Percentiles rank a stretch among this genome's conserved stretches.
Conservation (phyloP, 2,888 invertebrate species). For the Aleiodes testaceus region DNA sequence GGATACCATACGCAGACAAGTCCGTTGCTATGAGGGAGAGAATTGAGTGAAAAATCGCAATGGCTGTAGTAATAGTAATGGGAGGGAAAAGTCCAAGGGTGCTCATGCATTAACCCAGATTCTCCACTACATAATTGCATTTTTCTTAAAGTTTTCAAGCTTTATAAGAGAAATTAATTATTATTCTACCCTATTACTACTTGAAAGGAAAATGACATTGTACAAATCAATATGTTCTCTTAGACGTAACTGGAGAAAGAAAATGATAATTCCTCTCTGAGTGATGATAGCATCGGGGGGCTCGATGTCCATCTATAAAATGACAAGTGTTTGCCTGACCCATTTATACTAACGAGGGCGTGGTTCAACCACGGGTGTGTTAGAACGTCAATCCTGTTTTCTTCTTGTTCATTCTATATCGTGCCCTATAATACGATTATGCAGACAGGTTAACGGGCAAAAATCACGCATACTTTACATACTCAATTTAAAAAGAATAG, state of each 20-base stretch:
- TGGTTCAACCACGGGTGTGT: constrained; percentile 48
- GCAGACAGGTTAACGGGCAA: constrained; percentile 44
- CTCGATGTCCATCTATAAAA: constrained; percentile 37
- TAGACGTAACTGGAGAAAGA: too few species aligned
- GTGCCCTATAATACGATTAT: constrained; percentile 36
- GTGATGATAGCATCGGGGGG: too few species aligned
- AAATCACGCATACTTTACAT: constrained; percentile 45
- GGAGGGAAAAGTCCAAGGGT: constrained; percentile 29
- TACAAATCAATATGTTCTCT: too few species aligned
- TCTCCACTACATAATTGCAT: constrained; percentile 43
- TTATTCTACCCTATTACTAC: background rate
- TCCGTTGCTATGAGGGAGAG: constrained; percentile 57
- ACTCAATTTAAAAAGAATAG: background rate
- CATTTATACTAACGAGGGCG: constrained; percentile 57
- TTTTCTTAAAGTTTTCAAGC: constrained; percentile 34
- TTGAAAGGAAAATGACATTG: too few species aligned
- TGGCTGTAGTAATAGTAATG: constrained; percentile 18
- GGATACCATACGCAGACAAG: constrained; percentile 48
- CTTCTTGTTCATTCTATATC: constrained; percentile 47
- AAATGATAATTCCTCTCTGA: too few species aligned
- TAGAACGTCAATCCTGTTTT: constrained; percentile 28
- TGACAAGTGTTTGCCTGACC: constrained; percentile 51
- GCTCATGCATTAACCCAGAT: constrained; percentile 51
- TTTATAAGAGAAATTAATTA: background rate
- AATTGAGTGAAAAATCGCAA: constrained; percentile 10